These are phyloP conservation scores for Hydrozoanthus gracilis DNA, from an alignment of 92 coral and sea anemone species.

Conservation along the genomic window DNA sequence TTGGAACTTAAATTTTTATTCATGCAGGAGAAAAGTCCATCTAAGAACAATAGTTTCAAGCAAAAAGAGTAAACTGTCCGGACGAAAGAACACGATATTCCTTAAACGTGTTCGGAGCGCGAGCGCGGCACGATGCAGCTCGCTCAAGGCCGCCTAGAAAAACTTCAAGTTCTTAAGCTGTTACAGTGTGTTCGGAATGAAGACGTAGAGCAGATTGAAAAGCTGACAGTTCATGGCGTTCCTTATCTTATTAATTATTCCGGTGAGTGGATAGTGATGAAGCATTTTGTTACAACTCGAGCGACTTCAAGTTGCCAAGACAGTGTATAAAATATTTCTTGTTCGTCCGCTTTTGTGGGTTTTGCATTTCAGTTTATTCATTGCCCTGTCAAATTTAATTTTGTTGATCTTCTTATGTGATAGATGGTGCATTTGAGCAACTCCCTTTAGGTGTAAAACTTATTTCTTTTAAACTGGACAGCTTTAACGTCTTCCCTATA, in stretches of 20 bases:
- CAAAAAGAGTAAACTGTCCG: not conserved
- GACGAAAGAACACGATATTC: not conserved
- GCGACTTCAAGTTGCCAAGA: conserved; percentile 18
- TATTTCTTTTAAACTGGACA: no score
- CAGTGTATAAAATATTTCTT: not conserved
- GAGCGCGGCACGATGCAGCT: conserved; percentile 74
- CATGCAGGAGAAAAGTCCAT: not conserved
- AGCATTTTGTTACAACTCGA: not conserved
- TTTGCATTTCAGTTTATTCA: not conserved
- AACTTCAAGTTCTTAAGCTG: conserved; percentile 93
- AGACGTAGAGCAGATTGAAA: conserved; percentile 94
- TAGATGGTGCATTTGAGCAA: no score
- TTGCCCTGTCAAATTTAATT: not conserved
- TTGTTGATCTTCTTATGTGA: no score
- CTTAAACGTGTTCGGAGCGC: conserved; percentile 10
- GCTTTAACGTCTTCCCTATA: no score
- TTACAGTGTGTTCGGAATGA: conserved; percentile 97
- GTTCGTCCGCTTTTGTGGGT: not conserved
- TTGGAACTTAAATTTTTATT: not conserved
- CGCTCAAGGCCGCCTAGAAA: conserved; percentile 89
- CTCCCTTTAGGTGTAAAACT: no score
- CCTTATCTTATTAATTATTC: conserved; percentile 94
- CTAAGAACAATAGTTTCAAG: not conserved
- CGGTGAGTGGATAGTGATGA: conserved; percentile 62
- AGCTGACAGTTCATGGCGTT: conserved; percentile 88